Percentiles rank a stretch among this genome's conserved stretches.
Evolutionary conservation across 2,113 vertebrate species (phyloP).

Genomic region (Menura novaehollandiae): DNA sequence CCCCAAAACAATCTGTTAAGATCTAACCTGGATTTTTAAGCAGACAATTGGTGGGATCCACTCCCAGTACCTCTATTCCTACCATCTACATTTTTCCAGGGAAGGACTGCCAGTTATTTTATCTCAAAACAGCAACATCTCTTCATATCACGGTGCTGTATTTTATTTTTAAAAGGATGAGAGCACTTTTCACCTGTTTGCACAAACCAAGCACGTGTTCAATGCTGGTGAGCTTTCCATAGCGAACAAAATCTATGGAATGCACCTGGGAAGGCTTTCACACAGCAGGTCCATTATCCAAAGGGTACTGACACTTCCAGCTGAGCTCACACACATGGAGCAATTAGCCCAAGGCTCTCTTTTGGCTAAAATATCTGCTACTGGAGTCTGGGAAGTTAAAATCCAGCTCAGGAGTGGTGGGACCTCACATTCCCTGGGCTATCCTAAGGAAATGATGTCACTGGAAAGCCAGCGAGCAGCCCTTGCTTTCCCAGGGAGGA

Average conservation of each 20-base stretch:
- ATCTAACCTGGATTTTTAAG: neutral
- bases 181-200: neutral
- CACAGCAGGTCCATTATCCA: neutral
- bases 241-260: neutral
- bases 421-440: neutral
- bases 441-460: neutral
- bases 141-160: neutral
- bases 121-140: neutral
- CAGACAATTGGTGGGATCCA: neutral
- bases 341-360: neutral
- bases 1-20: neutral
- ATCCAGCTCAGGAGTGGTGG: neutral
- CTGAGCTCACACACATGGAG: neutral
- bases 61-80: neutral
- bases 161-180: neutral
- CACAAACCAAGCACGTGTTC: neutral
- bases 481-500: neutral
- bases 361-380: neutral
- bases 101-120: neutral
- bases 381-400: neutral
- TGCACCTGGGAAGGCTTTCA: neutral
- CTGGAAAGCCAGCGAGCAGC: neutral
- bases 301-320: neutral
- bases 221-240: neutral
- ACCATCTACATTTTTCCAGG: neutral